These are phyloP conservation scores for Parnassius apollo DNA, from an alignment of 2,888 invertebrate species.

Conservation along the genomic window DNA sequence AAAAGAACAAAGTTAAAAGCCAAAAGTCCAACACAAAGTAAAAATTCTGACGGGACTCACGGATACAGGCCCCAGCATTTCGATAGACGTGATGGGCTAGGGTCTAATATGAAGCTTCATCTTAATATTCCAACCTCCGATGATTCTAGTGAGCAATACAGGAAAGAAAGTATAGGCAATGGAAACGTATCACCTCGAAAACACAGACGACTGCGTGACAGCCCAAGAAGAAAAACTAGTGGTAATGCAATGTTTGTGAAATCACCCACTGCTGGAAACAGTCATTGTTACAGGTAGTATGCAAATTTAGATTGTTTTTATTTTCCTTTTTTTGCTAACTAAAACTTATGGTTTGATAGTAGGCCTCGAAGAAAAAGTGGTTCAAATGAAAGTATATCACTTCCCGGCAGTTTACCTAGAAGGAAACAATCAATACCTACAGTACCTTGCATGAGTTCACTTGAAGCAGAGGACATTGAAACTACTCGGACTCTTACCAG, in stretches of 20 bases:
- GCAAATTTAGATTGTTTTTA: not conserved
- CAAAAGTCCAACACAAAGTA: constrained; percentile 73
- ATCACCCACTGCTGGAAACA: constrained; percentile 75
- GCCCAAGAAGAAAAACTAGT: constrained; percentile 84
- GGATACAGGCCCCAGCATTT: constrained; percentile 64
- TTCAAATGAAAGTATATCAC: constrained; percentile 83
- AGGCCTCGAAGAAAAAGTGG: constrained; percentile 75
- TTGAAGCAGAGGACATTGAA: constrained; percentile 77
- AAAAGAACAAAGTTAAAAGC: constrained; percentile 75
- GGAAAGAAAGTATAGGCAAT: constrained; percentile 72
- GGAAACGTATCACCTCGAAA: constrained; percentile 81
- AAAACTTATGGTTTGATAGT: constrained; percentile 27
- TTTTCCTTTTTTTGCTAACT: constrained; percentile 1
- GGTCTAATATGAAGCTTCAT: constrained; percentile 77
- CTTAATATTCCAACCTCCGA: constrained; percentile 82
- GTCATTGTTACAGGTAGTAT: constrained; percentile 66
- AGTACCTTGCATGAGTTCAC: constrained; percentile 69
- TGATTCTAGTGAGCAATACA: constrained; percentile 81
- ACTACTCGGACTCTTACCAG: constrained; percentile 72
- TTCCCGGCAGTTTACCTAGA: constrained; percentile 83
- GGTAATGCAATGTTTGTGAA: constrained; percentile 75
- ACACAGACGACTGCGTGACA: constrained; percentile 83
- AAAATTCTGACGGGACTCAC: constrained; percentile 49
- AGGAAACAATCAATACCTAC: constrained; percentile 81
- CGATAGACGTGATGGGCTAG: constrained; percentile 75